A percentile compares a stretch with the other conserved stretches of the same genome.
Evolutionary conservation across 1,140 invertebrate species (phyloP).

Genomic region (Drosophila sulfurigaster): DNA sequence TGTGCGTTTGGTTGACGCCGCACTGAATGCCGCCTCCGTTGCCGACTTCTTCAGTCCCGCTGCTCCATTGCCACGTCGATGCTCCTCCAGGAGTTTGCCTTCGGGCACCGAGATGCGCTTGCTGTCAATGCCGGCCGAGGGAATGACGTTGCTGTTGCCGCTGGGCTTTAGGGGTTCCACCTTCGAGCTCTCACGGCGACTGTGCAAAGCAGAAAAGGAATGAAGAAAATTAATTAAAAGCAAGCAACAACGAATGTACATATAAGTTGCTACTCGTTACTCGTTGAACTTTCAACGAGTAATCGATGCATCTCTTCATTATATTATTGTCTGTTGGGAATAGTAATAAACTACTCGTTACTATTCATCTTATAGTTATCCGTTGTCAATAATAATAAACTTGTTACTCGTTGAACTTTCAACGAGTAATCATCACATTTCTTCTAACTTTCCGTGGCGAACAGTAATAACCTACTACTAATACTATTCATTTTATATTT

Average conservation of each 20-base stretch:
- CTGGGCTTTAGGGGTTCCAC: slow-evolving; percentile 70
- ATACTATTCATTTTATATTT: no score
- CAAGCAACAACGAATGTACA: neutral
- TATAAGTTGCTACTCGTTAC: no score
- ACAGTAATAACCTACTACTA: no score
- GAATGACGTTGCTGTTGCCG: slow-evolving; percentile 37
- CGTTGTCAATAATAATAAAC: no score
- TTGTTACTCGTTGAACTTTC: no score
- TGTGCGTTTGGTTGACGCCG: slow-evolving; percentile 89
- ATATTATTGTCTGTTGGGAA: no score
- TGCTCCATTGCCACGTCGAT: slow-evolving; percentile 66
- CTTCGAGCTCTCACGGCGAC: slow-evolving; percentile 78
- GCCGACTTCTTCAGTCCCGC: slow-evolving; percentile 78
- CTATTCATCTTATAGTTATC: no score
- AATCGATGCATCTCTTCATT: no score
- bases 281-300: no score
- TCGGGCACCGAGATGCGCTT: slow-evolving; percentile 83
- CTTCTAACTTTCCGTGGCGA: no score
- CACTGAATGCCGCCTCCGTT: slow-evolving; percentile 87
- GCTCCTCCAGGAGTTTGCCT: slow-evolving; percentile 76
- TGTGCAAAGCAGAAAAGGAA: slow-evolving; percentile 6
- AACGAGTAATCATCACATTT: no score
- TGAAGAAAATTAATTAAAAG: neutral
- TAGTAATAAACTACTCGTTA: no score
- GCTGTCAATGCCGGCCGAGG: slow-evolving; percentile 42